Evolutionary conservation across 2,888 invertebrate species (phyloP).

Genomic region (Drosophila kambysellisi): DNA sequence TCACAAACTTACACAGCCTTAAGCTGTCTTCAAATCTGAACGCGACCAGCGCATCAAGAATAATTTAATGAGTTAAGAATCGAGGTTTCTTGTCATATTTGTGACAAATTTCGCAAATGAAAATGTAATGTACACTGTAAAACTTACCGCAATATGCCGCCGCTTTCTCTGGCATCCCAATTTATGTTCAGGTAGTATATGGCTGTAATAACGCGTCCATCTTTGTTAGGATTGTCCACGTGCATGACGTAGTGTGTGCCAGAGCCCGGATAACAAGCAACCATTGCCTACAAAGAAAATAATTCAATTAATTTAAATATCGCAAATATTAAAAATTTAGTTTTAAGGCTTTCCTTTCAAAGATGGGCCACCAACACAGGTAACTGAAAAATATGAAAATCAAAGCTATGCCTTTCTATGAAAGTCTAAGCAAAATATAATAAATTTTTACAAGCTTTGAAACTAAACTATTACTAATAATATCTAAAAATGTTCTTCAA

Average conservation of each 20-base stretch:
- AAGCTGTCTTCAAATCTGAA: not conserved
- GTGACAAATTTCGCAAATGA: not conserved
- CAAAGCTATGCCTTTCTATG: not conserved
- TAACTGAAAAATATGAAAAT: not conserved
- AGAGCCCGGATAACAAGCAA: conserved; percentile 98
- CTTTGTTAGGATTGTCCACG: conserved; percentile 98
- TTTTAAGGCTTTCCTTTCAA: not conserved
- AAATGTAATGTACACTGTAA: too few species aligned
- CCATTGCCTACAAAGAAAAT: conserved; percentile 94
- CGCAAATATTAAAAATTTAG: not conserved
- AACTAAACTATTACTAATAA: not conserved
- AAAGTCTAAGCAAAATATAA: not conserved
- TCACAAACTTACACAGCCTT: not conserved
- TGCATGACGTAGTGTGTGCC: conserved; percentile 98
- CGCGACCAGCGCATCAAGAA: not conserved
- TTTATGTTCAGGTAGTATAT: conserved; percentile 98
- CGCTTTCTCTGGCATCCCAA: conserved; percentile 94
- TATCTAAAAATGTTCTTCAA: not conserved
- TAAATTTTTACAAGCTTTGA: not conserved
- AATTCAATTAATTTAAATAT: not conserved
- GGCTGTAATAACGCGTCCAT: conserved; percentile 98
- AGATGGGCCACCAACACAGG: not conserved
- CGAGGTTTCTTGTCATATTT: not conserved
- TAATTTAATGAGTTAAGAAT: not conserved
- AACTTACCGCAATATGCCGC: conserved; percentile 92